Evolutionary conservation across 2,888 invertebrate species (phyloP), one percentile per base, ranked within the genome.

Genomic region (Trachelus iudaicus): DNA sequence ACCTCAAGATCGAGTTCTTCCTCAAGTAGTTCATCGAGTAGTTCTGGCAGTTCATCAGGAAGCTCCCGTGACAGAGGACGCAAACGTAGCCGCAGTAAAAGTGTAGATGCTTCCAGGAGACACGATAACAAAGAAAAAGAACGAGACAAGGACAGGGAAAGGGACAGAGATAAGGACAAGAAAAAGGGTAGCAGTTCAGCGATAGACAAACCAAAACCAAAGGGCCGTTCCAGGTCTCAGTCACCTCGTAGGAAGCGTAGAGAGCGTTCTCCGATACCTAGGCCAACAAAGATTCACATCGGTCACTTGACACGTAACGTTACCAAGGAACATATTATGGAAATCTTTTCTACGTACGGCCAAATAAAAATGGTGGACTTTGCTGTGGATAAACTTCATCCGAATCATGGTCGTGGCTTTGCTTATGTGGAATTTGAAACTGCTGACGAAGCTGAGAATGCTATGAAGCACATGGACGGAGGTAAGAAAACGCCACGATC

Each of bases 391-490:
- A 95, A 98, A 82, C 93, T 96, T 77, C 98, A 99, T 92, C 95
- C 96, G 0, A 96, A 96, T 89, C 94, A 97, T 85, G 97, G 97
- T n/a, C 94, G 97, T 37, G 98, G 98, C 1, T 97, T 97, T 92
- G 98, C 98, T 15, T 99, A 99, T 91, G 97, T 99, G 3, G 99
- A 99, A 89, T 99, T 96, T 92, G 96, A 95, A 83, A 97, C 95
- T 77, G 94, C 98, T 0, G 99, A 99, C 85, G 98, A 99, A 92
- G 99, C 99, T 33, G 98, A 99, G 91, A 98, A 98, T 91, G 99
- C 99, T 0, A 97, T 99, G 95, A 99, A 99, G 92, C 98, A 99
- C 90, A 99, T 99, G 99, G 99, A 99, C 92, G 99, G 99, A 90
- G 99, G 96, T 95, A 92, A 86, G 81, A 69, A 77, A 77, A 33